Percentiles rank a stretch among this genome's conserved stretches.
phyloP scores from a whole-genome alignment of 2,888 invertebrate genomes.

The Doris montereyensis region DNA sequence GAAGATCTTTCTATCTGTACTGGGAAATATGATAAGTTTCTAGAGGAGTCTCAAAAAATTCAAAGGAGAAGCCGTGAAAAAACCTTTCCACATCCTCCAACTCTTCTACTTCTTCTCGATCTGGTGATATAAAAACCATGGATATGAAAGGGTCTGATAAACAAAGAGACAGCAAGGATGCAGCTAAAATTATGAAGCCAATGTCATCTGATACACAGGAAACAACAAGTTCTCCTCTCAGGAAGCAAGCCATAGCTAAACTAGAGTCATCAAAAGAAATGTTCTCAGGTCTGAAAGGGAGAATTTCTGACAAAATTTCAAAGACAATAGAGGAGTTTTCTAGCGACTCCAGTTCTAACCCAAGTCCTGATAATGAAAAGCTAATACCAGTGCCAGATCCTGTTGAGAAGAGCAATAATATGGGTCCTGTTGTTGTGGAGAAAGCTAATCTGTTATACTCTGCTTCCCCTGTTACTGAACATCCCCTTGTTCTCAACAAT shows the following conservation, averaged over 20 bases:
- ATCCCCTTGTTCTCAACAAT: conserved; percentile 37
- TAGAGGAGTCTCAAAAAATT: conserved; percentile 43
- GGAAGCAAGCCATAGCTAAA: conserved; percentile 38
- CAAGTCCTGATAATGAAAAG: conserved; percentile 47
- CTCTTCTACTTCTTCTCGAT: conserved; percentile 30
- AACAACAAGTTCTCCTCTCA: conserved; percentile 44
- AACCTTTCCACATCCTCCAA: conserved; percentile 34
- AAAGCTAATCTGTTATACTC: conserved; percentile 39
- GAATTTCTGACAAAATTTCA: conserved; percentile 53
- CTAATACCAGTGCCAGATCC: conserved; percentile 24
- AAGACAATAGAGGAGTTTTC: conserved; percentile 61
- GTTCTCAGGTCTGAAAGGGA: conserved; percentile 49
- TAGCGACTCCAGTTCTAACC: conserved; percentile 47
- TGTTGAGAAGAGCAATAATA: conserved; percentile 21
- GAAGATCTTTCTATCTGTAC: conserved; percentile 58
- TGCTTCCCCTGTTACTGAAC: conserved; percentile 31
- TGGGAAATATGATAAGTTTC: conserved; percentile 57
- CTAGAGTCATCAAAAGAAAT: conserved; percentile 48
- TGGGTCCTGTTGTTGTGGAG: conserved; percentile 43
- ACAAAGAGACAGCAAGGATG: conserved; percentile 22
- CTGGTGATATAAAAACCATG: conserved; percentile 18
- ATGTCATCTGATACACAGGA: conserved; percentile 44
- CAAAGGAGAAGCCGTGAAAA: conserved; percentile 25
- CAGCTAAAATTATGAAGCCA: no score
- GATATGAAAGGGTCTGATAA: conserved; percentile 30